phyloP scores from a whole-genome alignment of 2,797 vertebrate species.

The Eurystomus glaucurus region DNA sequence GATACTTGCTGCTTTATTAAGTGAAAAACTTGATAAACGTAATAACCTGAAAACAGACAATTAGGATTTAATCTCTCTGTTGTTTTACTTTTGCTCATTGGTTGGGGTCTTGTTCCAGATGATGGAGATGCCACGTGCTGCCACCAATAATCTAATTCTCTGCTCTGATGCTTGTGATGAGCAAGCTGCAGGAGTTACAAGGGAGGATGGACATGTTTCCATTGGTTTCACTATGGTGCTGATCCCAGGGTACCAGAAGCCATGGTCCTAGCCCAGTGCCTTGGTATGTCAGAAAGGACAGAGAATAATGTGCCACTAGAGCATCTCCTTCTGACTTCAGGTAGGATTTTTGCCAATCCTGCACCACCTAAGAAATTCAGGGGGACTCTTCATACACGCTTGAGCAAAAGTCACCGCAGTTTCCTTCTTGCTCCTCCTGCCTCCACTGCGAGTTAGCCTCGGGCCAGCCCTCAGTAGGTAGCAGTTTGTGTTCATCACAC shows the following conservation, averaged over 20 bases:
- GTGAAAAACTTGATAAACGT: too few relatives aligned
- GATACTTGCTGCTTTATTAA: too few relatives aligned
- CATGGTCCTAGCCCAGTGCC: accelerated
- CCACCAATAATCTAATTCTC: not conserved
- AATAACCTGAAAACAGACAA: not conserved
- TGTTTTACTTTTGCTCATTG: not conserved
- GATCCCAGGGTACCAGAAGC: not conserved
- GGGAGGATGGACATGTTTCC: not conserved
- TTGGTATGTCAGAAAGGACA: not conserved
- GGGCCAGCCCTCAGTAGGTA: accelerated
- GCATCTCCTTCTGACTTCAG: not conserved
- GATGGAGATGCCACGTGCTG: not conserved
- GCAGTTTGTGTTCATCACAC: accelerated
- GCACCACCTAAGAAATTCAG: not conserved
- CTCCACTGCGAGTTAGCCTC: accelerated
- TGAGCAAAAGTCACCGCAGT: not conserved
- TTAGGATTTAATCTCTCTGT: not conserved
- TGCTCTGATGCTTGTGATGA: not conserved
- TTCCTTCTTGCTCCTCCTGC: not conserved
- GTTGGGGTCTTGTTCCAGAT: not conserved
- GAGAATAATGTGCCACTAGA: not conserved
- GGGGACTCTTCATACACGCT: accelerated
- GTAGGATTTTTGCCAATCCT: not conserved
- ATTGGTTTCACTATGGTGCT: not conserved
- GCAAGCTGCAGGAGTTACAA: not conserved